Conservation (phyloP, 2,113 vertebrate genomes). For the Petrocephalus microphthalmus region DNA sequence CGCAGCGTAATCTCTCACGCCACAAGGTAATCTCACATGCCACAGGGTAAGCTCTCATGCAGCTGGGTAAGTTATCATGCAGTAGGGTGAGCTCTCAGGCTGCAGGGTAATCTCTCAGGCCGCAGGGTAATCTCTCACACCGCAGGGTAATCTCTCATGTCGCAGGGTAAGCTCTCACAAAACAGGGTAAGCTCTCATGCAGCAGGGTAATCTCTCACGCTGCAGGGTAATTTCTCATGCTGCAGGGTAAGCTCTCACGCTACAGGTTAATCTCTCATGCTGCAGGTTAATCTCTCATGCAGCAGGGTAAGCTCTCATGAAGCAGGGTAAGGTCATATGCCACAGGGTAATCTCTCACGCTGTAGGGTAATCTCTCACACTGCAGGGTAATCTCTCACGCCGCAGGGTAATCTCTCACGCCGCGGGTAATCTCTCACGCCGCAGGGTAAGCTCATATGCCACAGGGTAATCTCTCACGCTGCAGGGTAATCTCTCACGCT, state of each 20-base stretch:
- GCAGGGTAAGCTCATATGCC: too few species aligned
- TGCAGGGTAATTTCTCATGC: neutral
- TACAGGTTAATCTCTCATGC: neutral
- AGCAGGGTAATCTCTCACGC: neutral
- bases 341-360: neutral
- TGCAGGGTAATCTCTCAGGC: too few species aligned
- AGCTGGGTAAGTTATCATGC: too few species aligned
- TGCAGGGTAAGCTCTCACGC: neutral
- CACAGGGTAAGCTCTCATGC: too few species aligned
- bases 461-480: neutral
- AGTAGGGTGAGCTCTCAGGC: too few species aligned
- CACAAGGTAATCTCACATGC: too few species aligned
- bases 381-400: neutral
- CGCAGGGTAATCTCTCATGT: too few species aligned
- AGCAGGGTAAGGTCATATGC: neutral
- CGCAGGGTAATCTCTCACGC: neutral
- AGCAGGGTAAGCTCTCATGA: neutral
- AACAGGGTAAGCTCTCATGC: neutral
- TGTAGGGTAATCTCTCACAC: neutral
- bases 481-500: neutral
- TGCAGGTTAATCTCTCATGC: neutral
- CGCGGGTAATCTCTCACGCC: too few species aligned
- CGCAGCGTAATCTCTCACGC: neutral
- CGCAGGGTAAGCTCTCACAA: neutral
- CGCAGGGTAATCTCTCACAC: too few species aligned